Evolutionary conservation across 2,113 vertebrate genomes (phyloP).

Genomic region (Lontra canadensis): DNA sequence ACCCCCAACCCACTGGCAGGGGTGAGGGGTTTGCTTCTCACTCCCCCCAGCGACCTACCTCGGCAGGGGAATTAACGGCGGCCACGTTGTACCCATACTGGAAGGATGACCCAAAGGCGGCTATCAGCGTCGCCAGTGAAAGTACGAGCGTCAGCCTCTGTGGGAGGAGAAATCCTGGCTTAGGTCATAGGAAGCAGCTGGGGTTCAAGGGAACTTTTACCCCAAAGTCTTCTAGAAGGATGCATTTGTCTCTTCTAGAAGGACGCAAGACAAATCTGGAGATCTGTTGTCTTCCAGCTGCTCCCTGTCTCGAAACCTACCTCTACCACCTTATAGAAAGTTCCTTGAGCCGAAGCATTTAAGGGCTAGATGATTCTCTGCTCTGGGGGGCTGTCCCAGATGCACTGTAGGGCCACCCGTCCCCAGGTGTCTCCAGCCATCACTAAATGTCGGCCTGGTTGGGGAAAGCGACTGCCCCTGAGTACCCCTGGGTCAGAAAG

Average conservation of each 20-base stretch:
- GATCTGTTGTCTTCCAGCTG: neutral
- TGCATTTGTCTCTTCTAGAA: too few relatives aligned
- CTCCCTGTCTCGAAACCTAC: neutral
- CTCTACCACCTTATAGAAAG: neutral
- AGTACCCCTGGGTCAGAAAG: neutral
- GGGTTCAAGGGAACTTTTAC: neutral
- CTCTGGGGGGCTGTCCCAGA: neutral
- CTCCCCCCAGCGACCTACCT: conserved; percentile 80
- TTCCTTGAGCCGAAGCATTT: rapidly evolving
- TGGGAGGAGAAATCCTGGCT: neutral
- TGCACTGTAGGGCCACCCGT: rapidly evolving
- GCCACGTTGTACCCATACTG: conserved; percentile 98
- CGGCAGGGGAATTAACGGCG: conserved; percentile 91
- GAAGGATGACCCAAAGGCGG: conserved; percentile 96
- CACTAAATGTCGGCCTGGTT: neutral
- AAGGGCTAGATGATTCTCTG: rapidly evolving
- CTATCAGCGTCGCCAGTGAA: conserved; percentile 85
- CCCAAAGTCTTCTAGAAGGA: too few relatives aligned
- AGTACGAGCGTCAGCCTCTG: conserved; percentile 89
- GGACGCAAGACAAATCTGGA: rapidly evolving
- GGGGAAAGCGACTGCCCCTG: neutral
- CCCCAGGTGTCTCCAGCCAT: neutral
- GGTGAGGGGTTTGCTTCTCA: rapidly evolving
- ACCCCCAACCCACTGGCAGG: neutral
- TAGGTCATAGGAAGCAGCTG: neutral